These are phyloP conservation scores for Silurus glanis DNA, from an alignment of 2,113 vertebrate genomes.

Conservation along the genomic window DNA sequence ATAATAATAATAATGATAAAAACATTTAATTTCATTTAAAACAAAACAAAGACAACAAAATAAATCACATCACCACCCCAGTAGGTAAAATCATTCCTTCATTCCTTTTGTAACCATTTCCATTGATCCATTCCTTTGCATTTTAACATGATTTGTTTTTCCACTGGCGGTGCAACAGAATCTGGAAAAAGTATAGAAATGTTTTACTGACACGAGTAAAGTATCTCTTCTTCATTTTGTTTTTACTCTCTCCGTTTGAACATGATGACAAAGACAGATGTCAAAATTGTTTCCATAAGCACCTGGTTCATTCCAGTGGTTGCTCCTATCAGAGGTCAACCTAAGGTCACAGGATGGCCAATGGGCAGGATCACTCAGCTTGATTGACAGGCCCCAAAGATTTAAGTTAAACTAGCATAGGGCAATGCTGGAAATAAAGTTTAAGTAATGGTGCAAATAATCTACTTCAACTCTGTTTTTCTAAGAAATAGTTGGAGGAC, in stretches of 20 bases:
- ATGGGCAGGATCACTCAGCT: constrained; percentile 40
- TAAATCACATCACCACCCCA: background rate
- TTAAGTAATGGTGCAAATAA: background rate
- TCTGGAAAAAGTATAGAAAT: constrained; percentile 32
- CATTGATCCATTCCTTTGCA: constrained; percentile 50
- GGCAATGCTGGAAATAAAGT: background rate
- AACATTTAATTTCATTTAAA: too few species aligned
- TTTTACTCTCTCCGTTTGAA: constrained; percentile 67
- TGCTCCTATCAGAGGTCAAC: constrained; percentile 67
- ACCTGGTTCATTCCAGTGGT: constrained; percentile 50
- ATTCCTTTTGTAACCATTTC: constrained; percentile 32
- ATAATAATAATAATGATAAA: too few species aligned
- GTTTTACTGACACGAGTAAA: constrained; percentile 67
- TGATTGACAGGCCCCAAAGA: constrained; percentile 27
- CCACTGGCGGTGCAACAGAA: constrained; percentile 26
- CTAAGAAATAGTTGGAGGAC: constrained; percentile 20
- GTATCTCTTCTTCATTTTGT: constrained; percentile 35
- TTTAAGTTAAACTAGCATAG: background rate
- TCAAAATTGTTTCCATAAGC: constrained; percentile 55
- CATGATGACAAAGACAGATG: constrained; percentile 66
- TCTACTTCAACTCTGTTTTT: background rate
- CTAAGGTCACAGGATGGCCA: constrained; percentile 63
- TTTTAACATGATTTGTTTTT: constrained; percentile 60
- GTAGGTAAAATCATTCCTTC: constrained; percentile 5
- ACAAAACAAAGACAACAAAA: background rate